These are phyloP conservation scores for Coelinius sp. DNA, from an alignment of 2,888 invertebrate genomes.

Conservation along the genomic window DNA sequence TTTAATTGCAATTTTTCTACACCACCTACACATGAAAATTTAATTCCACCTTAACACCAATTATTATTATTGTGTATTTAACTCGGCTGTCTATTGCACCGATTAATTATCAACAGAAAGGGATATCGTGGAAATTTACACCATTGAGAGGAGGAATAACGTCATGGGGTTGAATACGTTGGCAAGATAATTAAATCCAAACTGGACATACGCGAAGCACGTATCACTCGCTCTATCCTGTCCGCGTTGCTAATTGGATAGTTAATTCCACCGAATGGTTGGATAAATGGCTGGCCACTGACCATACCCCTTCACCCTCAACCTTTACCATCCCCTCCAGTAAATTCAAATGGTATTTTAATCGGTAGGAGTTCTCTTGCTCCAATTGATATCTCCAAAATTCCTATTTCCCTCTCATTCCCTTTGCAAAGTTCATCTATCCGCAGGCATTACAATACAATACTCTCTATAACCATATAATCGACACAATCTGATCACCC, in stretches of 20 bases:
- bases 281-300: constrained; percentile 38
- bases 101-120: not conserved
- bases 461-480: not conserved
- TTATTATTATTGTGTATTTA: constrained; percentile 7
- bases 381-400: not conserved
- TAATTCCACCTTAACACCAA: not conserved
- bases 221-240: constrained; percentile 44
- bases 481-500: not conserved
- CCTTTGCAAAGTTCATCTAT: not conserved
- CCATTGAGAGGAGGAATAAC: not conserved
- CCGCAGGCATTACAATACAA: not conserved
- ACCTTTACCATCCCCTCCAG: not conserved
- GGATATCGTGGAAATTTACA: not conserved
- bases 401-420: not conserved
- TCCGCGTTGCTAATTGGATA: constrained; percentile 49
- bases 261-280: constrained; percentile 48
- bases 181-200: constrained; percentile 39
- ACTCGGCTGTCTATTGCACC: not conserved
- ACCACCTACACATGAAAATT: not conserved
- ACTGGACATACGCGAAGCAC: constrained; percentile 38
- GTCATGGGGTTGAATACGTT: not conserved
- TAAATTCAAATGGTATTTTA: not conserved
- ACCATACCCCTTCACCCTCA: not conserved
- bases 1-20: not conserved
- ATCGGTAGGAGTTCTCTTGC: not conserved